These are phyloP conservation scores for Calycopis cecrops DNA, from an alignment of 1,140 invertebrate genomes.

Conservation along the genomic window DNA sequence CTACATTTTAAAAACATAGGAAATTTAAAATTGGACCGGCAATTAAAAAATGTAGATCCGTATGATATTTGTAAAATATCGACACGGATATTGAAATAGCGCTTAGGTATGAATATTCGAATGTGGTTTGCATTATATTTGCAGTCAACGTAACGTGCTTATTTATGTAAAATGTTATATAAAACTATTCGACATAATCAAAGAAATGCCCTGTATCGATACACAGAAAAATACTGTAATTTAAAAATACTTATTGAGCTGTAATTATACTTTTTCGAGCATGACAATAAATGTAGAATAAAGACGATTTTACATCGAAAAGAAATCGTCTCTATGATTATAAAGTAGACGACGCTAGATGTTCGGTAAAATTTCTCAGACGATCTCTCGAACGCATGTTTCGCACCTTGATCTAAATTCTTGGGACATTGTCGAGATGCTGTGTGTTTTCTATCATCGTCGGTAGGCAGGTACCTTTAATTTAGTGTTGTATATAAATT, in stretches of 20 bases:
- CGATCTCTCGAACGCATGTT: constrained; percentile 60
- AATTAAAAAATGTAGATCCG: no score
- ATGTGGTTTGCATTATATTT: constrained; percentile 1
- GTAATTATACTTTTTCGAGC: no score
- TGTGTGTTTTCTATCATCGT: constrained; percentile 29
- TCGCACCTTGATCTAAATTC: constrained; percentile 73
- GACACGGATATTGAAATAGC: constrained; percentile 5
- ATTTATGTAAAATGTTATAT: constrained; percentile 11
- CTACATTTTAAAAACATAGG: no score
- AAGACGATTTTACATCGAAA: neutral
- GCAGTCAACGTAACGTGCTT: neutral
- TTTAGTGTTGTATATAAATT: neutral
- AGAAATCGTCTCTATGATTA: neutral
- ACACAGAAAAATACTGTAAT: no score
- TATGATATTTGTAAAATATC: no score
- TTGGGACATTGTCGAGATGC: constrained; percentile 63
- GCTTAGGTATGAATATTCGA: constrained; percentile 3
- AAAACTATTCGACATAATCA: neutral
- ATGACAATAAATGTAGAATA: neutral
- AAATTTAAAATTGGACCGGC: no score
- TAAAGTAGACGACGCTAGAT: neutral
- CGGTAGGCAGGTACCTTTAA: no score
- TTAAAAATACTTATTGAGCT: no score
- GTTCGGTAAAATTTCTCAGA: constrained; percentile 46
- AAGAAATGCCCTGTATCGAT: no score